Evolutionary conservation across 2,888 invertebrate species (phyloP).

Genomic region (Lycia hirtaria): DNA sequence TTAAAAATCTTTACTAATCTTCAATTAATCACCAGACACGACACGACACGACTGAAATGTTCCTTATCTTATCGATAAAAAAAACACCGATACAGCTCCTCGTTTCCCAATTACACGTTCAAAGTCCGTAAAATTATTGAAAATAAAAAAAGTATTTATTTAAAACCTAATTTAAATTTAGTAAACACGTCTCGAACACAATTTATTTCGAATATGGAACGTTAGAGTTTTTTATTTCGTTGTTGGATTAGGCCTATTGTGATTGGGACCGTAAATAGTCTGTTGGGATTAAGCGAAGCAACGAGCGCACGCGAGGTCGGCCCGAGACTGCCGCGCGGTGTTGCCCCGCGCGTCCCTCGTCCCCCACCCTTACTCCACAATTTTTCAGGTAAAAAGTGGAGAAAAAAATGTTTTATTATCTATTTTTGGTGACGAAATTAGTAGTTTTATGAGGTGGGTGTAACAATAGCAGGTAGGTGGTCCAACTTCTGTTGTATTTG

Average conservation of each 20-base stretch:
- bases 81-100: constrained; percentile 45
- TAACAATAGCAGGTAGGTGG: constrained; percentile 40
- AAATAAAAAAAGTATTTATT: constrained; percentile 19
- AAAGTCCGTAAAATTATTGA: constrained; percentile 41
- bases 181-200: constrained; percentile 10
- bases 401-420: constrained; percentile 53
- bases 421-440: constrained; percentile 39
- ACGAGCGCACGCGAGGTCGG: constrained; percentile 61
- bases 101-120: constrained; percentile 55
- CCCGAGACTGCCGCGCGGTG: constrained; percentile 71
- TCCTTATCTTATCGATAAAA: constrained; percentile 67
- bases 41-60: constrained; percentile 59
- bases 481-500: constrained; percentile 28
- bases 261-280: constrained; percentile 39
- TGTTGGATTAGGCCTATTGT: constrained; percentile 55
- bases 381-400: constrained; percentile 74
- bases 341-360: constrained; percentile 62
- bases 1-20: constrained; percentile 57
- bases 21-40: constrained; percentile 71
- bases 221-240: constrained; percentile 44
- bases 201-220: constrained; percentile 13
- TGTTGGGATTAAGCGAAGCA: constrained; percentile 44
- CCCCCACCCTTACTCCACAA: constrained; percentile 58
- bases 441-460: constrained; percentile 30
- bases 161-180: background rate